Conservation (phyloP, 2,797 vertebrate genomes). For the Lutjanus argentimaculatus region DNA sequence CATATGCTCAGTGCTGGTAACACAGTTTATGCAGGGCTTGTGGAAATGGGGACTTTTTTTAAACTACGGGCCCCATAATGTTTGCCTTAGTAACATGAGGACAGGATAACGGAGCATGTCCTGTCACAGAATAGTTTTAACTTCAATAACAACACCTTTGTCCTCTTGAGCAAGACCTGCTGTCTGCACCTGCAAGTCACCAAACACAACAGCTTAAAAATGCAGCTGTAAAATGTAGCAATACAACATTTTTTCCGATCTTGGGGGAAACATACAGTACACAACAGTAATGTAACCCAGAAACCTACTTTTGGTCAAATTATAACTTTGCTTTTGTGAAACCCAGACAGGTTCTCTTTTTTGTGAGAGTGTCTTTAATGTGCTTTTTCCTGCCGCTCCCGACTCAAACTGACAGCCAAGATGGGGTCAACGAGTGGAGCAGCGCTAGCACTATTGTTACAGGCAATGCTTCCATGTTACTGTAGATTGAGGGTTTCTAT, state of each 20-base stretch:
- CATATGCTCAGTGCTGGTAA: slow-evolving; percentile 52
- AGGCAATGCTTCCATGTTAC: slow-evolving; percentile 53
- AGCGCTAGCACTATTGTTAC: slow-evolving; percentile 63
- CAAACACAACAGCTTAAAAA: slow-evolving; percentile 20
- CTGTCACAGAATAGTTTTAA: neutral
- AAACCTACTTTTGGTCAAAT: slow-evolving; percentile 75
- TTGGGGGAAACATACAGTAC: slow-evolving; percentile 8
- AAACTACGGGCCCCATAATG: neutral
- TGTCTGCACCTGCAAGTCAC: neutral
- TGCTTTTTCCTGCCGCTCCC: slow-evolving; percentile 22
- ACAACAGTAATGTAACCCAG: slow-evolving; percentile 59
- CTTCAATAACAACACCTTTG: slow-evolving; percentile 12
- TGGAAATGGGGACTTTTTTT: neutral
- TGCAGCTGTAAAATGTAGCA: slow-evolving; percentile 9
- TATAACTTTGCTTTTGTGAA: slow-evolving; percentile 56
- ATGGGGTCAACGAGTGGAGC: slow-evolving; percentile 69
- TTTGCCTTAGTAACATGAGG: neutral
- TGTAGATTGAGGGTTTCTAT: slow-evolving; percentile 73
- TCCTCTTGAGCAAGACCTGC: slow-evolving; percentile 7
- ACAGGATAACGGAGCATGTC: slow-evolving; percentile 12
- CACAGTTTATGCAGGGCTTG: slow-evolving; percentile 7
- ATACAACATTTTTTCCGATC: slow-evolving; percentile 30
- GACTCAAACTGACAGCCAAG: slow-evolving; percentile 66
- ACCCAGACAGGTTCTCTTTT: slow-evolving; percentile 14
- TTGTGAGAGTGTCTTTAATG: slow-evolving; percentile 51